These are phyloP conservation scores for Phacellophora camtschatica DNA, from an alignment of 30 jellyfish, hydroid and myxozoan genomes.

Conservation along the genomic window DNA sequence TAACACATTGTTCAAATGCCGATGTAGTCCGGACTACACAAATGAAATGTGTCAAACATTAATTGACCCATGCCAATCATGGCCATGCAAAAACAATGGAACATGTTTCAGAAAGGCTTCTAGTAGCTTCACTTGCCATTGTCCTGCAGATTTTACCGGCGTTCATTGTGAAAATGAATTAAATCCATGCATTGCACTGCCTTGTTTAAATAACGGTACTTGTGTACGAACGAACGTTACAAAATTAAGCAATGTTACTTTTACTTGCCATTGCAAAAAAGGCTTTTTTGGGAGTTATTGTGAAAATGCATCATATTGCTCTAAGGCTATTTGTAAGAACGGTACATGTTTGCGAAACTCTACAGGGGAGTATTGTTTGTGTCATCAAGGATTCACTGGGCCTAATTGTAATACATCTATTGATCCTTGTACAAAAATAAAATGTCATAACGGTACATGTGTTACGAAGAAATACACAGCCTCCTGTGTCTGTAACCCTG, in stretches of 20 bases:
- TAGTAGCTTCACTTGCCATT: not conserved
- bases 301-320: not conserved
- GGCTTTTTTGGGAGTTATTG: constrained; percentile 22
- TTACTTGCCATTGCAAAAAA: constrained; percentile 1
- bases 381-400: not conserved
- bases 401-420: not conserved
- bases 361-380: constrained; percentile 8
- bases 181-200: constrained; percentile 23
- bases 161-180: not conserved
- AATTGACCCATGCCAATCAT: not conserved
- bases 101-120: not conserved
- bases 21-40: not conserved
- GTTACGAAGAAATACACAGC: not conserved
- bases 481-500: constrained; percentile 17
- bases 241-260: not conserved
- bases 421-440: not conserved
- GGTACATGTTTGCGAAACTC: constrained; percentile 7
- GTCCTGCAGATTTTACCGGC: constrained; percentile 34
- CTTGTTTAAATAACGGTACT: constrained; percentile 50
- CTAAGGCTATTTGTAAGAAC: not conserved
- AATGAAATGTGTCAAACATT: not conserved
- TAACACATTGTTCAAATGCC: not conserved
- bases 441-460: constrained; percentile 52
- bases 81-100: constrained; percentile 13
- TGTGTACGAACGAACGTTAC: not conserved